Percentiles rank a stretch among this genome's conserved stretches.
These are phyloP conservation scores for Heliconius charithonia DNA, from an alignment of 2,888 invertebrate genomes.

Conservation along the genomic window DNA sequence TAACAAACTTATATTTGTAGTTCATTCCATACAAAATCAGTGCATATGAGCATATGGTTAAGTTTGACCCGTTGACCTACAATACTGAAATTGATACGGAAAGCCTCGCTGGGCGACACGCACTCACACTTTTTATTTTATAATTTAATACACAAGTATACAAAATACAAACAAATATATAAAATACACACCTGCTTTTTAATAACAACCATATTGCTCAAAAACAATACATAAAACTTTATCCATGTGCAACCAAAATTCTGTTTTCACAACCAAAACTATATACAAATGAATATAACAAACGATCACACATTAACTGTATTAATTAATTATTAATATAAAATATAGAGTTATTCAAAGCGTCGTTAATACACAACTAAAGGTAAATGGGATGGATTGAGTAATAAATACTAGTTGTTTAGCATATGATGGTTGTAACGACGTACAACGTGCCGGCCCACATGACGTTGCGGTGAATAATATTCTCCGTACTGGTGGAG, in stretches of 20 bases:
- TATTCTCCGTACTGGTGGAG: slow-evolving; percentile 32
- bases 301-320: background rate
- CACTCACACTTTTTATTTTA: too few species aligned
- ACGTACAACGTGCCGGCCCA: slow-evolving; percentile 28
- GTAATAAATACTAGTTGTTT: slow-evolving; percentile 20
- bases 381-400: slow-evolving; percentile 5
- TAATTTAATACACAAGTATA: background rate
- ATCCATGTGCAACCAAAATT: background rate
- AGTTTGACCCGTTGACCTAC: too few species aligned
- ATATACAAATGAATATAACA: background rate
- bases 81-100: too few species aligned
- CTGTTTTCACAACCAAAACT: background rate
- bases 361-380: slow-evolving; percentile 14
- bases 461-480: slow-evolving; percentile 40
- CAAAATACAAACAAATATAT: too few species aligned
- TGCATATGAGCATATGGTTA: too few species aligned
- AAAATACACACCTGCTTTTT: slow-evolving; percentile 15
- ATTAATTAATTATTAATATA: background rate
- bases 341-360: background rate
- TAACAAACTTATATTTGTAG: too few species aligned
- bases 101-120: too few species aligned
- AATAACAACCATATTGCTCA: background rate
- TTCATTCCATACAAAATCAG: too few species aligned
- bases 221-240: background rate
- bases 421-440: background rate